Base-by-base conservation (phyloP, 2,797 vertebrate genomes). In the Pangasius djambal region DNA sequence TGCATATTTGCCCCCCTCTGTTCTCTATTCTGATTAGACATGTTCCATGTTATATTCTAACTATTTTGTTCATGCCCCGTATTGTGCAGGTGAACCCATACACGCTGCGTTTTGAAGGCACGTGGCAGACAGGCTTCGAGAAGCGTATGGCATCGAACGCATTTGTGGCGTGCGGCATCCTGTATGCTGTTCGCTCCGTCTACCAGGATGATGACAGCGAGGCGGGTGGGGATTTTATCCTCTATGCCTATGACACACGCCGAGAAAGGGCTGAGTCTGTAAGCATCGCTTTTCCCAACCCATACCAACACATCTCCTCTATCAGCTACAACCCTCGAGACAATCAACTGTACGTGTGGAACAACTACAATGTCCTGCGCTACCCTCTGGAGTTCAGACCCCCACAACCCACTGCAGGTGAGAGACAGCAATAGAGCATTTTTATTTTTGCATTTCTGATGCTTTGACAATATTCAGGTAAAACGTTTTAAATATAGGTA, bases 321-420 rank as follows among this genome's bases (percentile, higher is more conserved):
- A 97, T 98, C 16, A 98, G 97, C 90, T 99, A 99, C 96, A 99
- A 98, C 93, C 98, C 98, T 3, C 94, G 98, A 1, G 98, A 98
- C 95, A 98, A 98, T 92, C 98, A 99, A 91, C 96, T 99, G 0
- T 99, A 98, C 7, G 97, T 98, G 82, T 98, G 98, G 98, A 99
- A 99, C 92, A 99, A 98, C 94, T 97, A 98, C 90, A 97, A 98
- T 4, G 95, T 99, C 89, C 95, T 99, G 89, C 95, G 98, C 90
- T 99, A 99, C 91, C 96, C 96, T 0, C 94, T 99, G 78, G 97
- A 97, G 92, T 99, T 99, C 63, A 97, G 96, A 0, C 97, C 97
- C 0, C 97, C 97, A 0, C 97, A 97, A 0, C 97, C 97, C 20
- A 97, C 96, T 1, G 96, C 96, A 78, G 97, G 98, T 98, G 88